phyloP scores from a whole-genome alignment of 1,140 invertebrate species.

The Stegodyphus mimosarum region DNA sequence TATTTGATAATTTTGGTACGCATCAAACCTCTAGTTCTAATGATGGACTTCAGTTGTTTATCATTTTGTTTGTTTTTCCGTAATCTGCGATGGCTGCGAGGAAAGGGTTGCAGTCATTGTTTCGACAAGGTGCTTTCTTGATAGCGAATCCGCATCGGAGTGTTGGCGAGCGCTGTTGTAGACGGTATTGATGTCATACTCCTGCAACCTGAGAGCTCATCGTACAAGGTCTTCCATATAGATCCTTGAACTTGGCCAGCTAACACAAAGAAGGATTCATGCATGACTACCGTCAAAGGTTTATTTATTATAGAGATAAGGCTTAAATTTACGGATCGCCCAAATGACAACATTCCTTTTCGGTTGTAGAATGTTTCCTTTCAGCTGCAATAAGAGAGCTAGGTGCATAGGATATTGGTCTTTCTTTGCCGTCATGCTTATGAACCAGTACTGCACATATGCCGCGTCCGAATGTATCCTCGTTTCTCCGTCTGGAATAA shows the following conservation, averaged over 20 bases:
- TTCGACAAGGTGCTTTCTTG: too few relatives aligned
- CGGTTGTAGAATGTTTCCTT: constrained; percentile 64
- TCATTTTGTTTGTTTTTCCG: too few relatives aligned
- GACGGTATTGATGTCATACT: constrained; percentile 60
- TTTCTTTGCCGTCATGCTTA: not conserved
- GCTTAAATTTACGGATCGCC: not conserved
- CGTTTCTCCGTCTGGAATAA: too few relatives aligned
- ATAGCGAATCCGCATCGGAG: too few relatives aligned
- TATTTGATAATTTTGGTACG: too few relatives aligned
- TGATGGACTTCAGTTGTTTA: too few relatives aligned
- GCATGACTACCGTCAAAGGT: too few relatives aligned
- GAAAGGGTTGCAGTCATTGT: too few relatives aligned
- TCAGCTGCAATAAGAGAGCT: not conserved
- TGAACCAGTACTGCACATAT: constrained; percentile 8
- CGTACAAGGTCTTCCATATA: constrained; percentile 63
- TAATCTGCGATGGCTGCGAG: too few relatives aligned
- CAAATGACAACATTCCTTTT: constrained; percentile 62
- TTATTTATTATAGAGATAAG: not conserved
- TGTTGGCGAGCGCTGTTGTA: constrained; percentile 44
- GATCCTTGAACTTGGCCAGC: constrained; percentile 68
- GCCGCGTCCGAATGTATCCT: constrained; percentile 28
- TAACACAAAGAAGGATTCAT: not conserved
- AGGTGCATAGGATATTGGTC: not conserved
- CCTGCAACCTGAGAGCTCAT: constrained; percentile 22
- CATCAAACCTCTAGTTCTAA: too few relatives aligned